These are phyloP conservation scores for Bactericera cockerelli DNA, from an alignment of 1,140 invertebrate species.

Conservation along the genomic window DNA sequence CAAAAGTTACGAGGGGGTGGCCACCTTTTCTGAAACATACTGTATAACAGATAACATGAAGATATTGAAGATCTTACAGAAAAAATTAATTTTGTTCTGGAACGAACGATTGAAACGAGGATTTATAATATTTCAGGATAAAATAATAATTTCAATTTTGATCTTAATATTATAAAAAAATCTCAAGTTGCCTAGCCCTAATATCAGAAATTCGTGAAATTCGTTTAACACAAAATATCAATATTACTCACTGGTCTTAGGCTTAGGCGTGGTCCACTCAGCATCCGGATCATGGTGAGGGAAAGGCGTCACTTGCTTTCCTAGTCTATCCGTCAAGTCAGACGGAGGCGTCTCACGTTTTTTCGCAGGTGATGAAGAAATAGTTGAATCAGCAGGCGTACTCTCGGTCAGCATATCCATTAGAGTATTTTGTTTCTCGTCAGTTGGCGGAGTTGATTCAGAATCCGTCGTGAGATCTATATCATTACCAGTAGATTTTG, in stretches of 20 bases:
- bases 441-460: not conserved
- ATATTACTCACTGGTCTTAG: not conserved
- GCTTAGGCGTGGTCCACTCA: not conserved
- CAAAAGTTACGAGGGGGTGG: no score
- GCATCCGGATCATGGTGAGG: not conserved
- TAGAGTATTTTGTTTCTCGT: slow-evolving; percentile 5
- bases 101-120: no score
- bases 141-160: no score
- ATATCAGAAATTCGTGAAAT: no score
- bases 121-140: no score
- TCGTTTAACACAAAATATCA: no score
- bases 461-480: not conserved
- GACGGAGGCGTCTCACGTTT: not conserved
- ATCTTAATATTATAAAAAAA: no score
- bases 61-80: no score
- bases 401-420: slow-evolving; percentile 5
- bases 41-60: no score
- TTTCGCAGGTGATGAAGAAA: not conserved
- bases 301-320: not conserved
- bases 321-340: not conserved
- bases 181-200: no score
- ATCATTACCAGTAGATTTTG: not conserved
- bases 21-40: no score
- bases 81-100: no score
- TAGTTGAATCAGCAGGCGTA: not conserved